Base-by-base conservation (phyloP, 2,113 vertebrate genomes). In the Psettodes erumei region DNA sequence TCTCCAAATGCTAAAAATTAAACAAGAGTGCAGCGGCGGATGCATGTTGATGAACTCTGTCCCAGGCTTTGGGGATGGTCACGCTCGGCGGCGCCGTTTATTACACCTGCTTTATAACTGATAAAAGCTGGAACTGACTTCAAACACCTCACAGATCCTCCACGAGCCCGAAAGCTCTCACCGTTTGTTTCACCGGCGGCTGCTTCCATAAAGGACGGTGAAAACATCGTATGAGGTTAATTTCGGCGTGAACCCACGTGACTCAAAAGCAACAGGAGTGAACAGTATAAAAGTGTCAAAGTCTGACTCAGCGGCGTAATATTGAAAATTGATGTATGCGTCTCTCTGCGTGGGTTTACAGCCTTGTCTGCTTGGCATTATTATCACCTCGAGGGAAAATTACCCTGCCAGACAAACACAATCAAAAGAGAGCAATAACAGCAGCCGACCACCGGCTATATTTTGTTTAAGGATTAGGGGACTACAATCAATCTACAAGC, bases 81-180 rank as follows among this genome's bases (percentile, higher is more conserved):
- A 85, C 45, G 78, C 86, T 88, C 84, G 81, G 35, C 53, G 78
- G 82, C 56, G 71, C 83, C 35, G 59, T 84, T 84, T 84, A 89
- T 88, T 89, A 78, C 76, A 79, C 71, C 81, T 87, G 77, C 82
- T 90, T 86, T 76, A 70, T 71, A 74, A 47, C 37, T 80, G 79
- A 90, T 85, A 87, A 79, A 75, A 76, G 83, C 82, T 81, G 67
- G 84, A 75, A 83, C 75, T 30, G 6, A 79, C 83, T 76, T 86
- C 77, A 86, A 71, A 81, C 75, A 68, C 58, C 75, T 72, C 76
- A 75, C 71, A 75, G 38, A n/a, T 77, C 73, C 65, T 59, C 59
- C 67, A 67, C 47, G 27, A 32, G 47, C 63, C 70, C 47, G 42
- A 82, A 82, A 78, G n/a, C 50, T 5, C 21, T 56, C 71, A 40